These are phyloP conservation scores for Timema cristinae DNA, from an alignment of 2,888 invertebrate species.

Conservation along the genomic window DNA sequence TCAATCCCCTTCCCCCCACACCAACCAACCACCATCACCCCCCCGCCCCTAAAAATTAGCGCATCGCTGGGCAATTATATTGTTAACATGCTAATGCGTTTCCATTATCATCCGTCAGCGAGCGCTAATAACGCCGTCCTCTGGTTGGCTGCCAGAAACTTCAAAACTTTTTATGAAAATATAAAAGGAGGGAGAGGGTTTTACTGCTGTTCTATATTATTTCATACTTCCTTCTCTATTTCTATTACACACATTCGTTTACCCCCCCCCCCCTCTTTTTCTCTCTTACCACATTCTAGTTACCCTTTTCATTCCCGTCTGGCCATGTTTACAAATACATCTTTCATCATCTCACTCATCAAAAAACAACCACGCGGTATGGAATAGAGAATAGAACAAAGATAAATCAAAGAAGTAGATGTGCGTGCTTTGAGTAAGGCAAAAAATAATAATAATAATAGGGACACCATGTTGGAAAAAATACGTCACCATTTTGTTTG, in stretches of 20 bases:
- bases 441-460: too few relatives aligned
- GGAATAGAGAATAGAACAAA: too few relatives aligned
- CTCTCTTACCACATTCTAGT: too few relatives aligned
- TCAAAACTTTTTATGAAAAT: conserved; percentile 15
- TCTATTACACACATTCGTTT: background rate
- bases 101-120: conserved; percentile 12
- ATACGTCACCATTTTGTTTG: too few relatives aligned
- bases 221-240: background rate
- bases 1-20: conserved; percentile 3
- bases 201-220: background rate
- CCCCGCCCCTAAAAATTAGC: conserved; percentile 15
- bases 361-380: too few relatives aligned
- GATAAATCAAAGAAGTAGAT: too few relatives aligned
- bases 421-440: too few relatives aligned
- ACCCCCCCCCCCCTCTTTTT: background rate
- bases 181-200: background rate
- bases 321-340: too few relatives aligned
- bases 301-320: too few relatives aligned
- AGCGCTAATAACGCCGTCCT: background rate
- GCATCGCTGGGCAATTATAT: conserved; percentile 22
- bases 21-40: background rate
- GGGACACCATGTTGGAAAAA: too few relatives aligned
- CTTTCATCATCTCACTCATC: too few relatives aligned
- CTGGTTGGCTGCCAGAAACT: conserved; percentile 12
- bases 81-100: conserved; percentile 19